Base-by-base conservation (phyloP, 2,797 vertebrate genomes). In the Chloroceryle inda region DNA sequence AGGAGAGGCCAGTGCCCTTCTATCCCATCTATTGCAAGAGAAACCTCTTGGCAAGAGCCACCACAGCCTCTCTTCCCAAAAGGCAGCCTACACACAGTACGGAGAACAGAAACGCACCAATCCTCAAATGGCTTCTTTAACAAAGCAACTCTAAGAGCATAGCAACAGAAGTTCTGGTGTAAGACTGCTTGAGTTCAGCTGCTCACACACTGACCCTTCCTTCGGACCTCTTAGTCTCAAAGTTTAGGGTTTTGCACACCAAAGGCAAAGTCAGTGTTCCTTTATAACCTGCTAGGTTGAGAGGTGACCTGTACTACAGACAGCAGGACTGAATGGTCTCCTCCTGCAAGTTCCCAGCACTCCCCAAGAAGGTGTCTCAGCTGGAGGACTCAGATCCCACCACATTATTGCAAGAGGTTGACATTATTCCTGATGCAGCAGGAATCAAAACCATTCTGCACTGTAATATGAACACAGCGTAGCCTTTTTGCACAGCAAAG, bases 401-500 rank as follows among this genome's bases (percentile, higher is more conserved):
- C 42, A 18, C 8, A 15, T 15, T 45, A 56, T 24, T 59, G 27
- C 85, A 88, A 78, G 18, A 52, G 47, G 42, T 88, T 73, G 40
- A 9, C 61, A 38, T 74, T 94, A 77, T 71, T 79, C 63, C 71
- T 0, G 0, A 68, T 37, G 52, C 21, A 88, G 71, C 77, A 88
- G 71, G 67, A 93, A 81, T 47, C 66, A 68, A 78, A 94, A 76
- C 4, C 79, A 73, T 84, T 73, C 62, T 71, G 71, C 40, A 35
- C 11, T 93, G 67, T 49, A 84, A 85, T 50, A 67, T 0, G 49
- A 88, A 79, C 85, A 93, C 50, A 93, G 50, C 1, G 31, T 17
- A 71, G 61, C 37, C 37, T 78, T 90, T 94, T 19, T 64, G 67
- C 35, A 71, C 68, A 92, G 79, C 71, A 84, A 89, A 96, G 93